Base-by-base conservation (phyloP, 2,113 vertebrate species). In the Scatophagus argus region DNA sequence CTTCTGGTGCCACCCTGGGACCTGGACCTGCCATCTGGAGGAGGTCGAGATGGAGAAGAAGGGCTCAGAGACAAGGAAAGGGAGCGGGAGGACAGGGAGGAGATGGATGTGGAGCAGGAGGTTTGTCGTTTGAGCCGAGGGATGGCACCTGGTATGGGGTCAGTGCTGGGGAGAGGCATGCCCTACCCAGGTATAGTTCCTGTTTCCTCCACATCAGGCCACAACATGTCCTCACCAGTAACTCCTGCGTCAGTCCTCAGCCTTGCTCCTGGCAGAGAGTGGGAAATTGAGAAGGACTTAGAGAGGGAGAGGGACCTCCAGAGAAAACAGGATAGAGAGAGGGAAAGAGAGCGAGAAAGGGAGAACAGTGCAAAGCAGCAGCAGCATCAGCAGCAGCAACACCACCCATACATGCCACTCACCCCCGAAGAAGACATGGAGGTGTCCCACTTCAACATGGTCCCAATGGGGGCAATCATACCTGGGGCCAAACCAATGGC, bases 1-100 rank as follows among this genome's bases (percentile, higher is more conserved):
- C 95, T 98, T 27, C 90, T 97, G 44, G 93, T 94, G 25, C 94
- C 96, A 0, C 96, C 95, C 0, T 97, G 96, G 96, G 94, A 95
- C 66, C 72, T 95, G 75, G 94, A 94, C 59, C 78, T 94, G 16
- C 93, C 94, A 0, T 86, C 91, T 5, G 78, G 63, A 59, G 91
- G 89, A 1, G 93, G 11, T 62, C 89, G 44, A 44, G 93, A 84
- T 39, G 77, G 38, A 51, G 92, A 81, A 12, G 87, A 83, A 44
- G 78, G 29, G 1, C 87, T 92, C 73, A 92, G 7, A 86, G 78
- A 94, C 80, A 83, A 94, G 16, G 89, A 95, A 38, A 85, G 90
- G 31, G 88, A 87, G 5, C 90, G 88, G 79, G 93, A 94, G 47
- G 90, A 93, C 46, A 81, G 89, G 70, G 93, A 94, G 19, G 94